phyloP scores from a whole-genome alignment of 2,797 vertebrate genomes.

The Oreonectes daqikongensis region DNA sequence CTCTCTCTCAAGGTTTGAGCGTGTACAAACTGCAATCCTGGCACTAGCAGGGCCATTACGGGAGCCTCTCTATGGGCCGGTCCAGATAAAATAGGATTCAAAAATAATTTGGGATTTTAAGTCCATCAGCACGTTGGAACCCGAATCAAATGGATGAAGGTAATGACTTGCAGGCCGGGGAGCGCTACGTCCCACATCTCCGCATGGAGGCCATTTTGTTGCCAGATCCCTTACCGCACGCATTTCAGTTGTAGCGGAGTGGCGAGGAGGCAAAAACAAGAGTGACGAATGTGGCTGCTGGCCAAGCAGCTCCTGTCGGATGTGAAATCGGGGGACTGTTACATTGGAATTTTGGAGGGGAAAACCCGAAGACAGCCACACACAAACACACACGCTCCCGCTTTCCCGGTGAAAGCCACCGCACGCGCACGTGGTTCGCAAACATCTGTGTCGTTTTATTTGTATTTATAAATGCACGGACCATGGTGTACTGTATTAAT shows the following conservation, averaged over 20 bases:
- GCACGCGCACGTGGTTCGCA: slow-evolving; percentile 37
- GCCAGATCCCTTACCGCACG: slow-evolving; percentile 41
- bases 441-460: slow-evolving; percentile 50
- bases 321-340: slow-evolving; percentile 40
- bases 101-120: slow-evolving; percentile 42
- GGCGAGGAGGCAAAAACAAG: slow-evolving; percentile 50
- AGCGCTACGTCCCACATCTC: slow-evolving; percentile 31
- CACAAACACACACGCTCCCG: slow-evolving; percentile 6
- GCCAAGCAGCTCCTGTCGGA: slow-evolving; percentile 45
- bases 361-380: slow-evolving; percentile 43
- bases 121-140: slow-evolving; percentile 46
- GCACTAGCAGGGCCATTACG: slow-evolving; percentile 22
- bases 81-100: slow-evolving; percentile 37
- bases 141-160: slow-evolving; percentile 48
- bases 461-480: slow-evolving; percentile 53
- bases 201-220: slow-evolving; percentile 51
- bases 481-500: slow-evolving; percentile 30
- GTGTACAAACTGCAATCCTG: slow-evolving; percentile 36
- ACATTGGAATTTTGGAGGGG: slow-evolving; percentile 44
- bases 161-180: slow-evolving; percentile 46
- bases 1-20: slow-evolving; percentile 10
- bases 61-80: slow-evolving; percentile 10
- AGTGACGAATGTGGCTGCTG: slow-evolving; percentile 45
- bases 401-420: background rate
- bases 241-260: slow-evolving; percentile 49